Conservation (phyloP, 2,113 vertebrate genomes). For the Anguilla rostrata region DNA sequence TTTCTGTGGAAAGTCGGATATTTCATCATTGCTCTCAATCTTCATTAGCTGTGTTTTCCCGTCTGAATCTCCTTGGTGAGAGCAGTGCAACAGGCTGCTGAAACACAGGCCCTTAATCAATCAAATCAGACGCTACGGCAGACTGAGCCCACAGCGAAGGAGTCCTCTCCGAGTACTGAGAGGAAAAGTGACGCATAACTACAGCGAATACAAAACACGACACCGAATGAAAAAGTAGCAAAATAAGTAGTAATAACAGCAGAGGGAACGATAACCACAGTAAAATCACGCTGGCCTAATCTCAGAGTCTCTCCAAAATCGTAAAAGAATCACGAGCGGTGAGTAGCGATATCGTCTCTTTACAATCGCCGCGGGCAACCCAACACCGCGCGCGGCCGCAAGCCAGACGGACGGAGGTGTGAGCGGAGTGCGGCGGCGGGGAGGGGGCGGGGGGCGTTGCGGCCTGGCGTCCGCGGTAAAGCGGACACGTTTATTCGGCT, state of each 20-base stretch:
- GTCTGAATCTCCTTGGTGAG: neutral
- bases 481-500: neutral
- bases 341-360: neutral
- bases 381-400: neutral
- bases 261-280: neutral
- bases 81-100: neutral
- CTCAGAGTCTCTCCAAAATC: neutral
- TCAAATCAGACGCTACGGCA: neutral
- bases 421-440: neutral
- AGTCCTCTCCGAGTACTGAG: neutral
- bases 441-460: neutral
- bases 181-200: neutral
- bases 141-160: neutral
- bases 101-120: neutral
- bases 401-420: neutral
- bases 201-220: neutral
- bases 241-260: neutral
- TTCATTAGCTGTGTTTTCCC: neutral
- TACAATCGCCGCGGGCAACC: neutral
- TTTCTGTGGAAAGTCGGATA: neutral
- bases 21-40: neutral
- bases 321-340: neutral
- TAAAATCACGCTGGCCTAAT: neutral
- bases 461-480: neutral
- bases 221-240: neutral